Base-by-base conservation (phyloP, 2,113 vertebrate species). In the Gobius niger region DNA sequence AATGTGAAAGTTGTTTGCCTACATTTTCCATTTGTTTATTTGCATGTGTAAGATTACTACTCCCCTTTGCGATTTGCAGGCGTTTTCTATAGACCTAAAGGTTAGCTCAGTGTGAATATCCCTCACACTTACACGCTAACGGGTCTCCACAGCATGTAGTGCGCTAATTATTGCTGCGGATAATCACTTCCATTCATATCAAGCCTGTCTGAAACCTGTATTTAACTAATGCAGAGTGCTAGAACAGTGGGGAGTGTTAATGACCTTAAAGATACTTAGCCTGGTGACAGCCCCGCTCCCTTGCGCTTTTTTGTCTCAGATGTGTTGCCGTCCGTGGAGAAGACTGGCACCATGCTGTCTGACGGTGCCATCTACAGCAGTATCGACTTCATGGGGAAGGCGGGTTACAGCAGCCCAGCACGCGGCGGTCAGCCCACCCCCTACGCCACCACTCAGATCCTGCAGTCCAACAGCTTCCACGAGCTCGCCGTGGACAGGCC, bases 361-460 rank as follows among this genome's bases (percentile, higher is more conserved):
- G 96, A 98, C 65, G 96, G 96, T 82, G 96, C 96, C 90, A 98
- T 98, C 92, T 98, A 98, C 78, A 98, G 96, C 90, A 98, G 96
- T 88, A 98, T 98, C 56, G 96, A 98, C 92, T 97, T 98, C 89
- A 97, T 95, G 73, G 95, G 96, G 16, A 97, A 97, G 86, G 94
- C 94, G 16, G 94, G 92, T 66, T 98, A 96, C 91, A 95, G 95
- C 85, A 96, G 95, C 90, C 96, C 95, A 59, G 94, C 93, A 71
- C 93, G 94, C 81, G 94, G 94, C 76, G 91, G 90, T 0, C 96
- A 98, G 83, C 94, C 96, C 19, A 96, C 95, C 0, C 96, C 96
- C 0, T 98, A 97, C 67, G 96, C 96, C 90, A 97, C 96, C 19
- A 96, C 96, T 4, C 96, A 98, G 90, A 97, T 98, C 80, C 84